A percentile compares a stretch with the other conserved stretches of the same genome.
These are phyloP conservation scores for Hyles lineata DNA, from an alignment of 2,888 invertebrate species.

Conservation along the genomic window DNA sequence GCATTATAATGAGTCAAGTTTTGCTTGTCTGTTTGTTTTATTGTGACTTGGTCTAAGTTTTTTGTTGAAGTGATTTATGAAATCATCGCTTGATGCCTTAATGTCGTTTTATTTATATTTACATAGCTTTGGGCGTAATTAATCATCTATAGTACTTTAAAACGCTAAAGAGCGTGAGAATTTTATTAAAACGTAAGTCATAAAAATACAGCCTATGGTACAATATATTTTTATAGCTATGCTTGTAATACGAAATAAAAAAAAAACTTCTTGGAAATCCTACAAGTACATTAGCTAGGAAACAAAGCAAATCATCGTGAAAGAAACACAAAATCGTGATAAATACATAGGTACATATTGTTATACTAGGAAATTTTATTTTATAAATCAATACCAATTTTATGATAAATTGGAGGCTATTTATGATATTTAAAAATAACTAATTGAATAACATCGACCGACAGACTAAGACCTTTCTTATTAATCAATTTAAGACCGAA, in stretches of 20 bases:
- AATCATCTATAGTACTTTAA: not conserved
- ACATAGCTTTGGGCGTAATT: not conserved
- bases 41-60: slow-evolving; percentile 34
- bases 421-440: not conserved
- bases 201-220: too few species aligned
- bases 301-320: too few species aligned
- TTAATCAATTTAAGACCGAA: not conserved
- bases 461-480: not conserved
- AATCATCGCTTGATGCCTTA: slow-evolving; percentile 4
- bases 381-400: too few species aligned
- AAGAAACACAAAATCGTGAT: too few species aligned
- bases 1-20: slow-evolving; percentile 63
- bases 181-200: not conserved
- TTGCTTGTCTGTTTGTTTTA: slow-evolving; percentile 47
- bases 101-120: not conserved
- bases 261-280: not conserved
- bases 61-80: slow-evolving; percentile 35
- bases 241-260: too few species aligned
- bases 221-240: too few species aligned
- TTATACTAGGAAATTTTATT: too few species aligned
- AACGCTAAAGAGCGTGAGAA: not conserved
- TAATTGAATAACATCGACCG: not conserved
- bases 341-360: too few species aligned
- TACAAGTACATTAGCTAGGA: not conserved
- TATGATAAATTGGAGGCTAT: not conserved